phyloP scores from a whole-genome alignment of 23 tunicate species.

The Trididemnum nubilum region DNA sequence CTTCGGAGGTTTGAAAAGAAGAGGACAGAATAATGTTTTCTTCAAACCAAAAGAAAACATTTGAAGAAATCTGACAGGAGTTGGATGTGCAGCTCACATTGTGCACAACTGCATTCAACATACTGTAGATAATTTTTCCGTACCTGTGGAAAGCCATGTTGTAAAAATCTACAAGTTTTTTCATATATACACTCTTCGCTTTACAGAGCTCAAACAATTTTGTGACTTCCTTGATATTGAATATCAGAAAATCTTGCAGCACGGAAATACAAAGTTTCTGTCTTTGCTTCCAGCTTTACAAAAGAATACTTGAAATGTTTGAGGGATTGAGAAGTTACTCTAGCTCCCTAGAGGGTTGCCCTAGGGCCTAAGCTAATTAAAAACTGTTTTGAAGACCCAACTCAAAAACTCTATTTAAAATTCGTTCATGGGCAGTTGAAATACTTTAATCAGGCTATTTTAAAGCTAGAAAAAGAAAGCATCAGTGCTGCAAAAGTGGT shows the following conservation, averaged over 20 bases:
- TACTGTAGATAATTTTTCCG: conserved; percentile 53
- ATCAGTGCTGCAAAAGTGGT: conserved; percentile 48
- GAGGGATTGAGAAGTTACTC: conserved; percentile 48
- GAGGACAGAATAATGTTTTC: conserved; percentile 69
- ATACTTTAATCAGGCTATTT: conserved; percentile 41
- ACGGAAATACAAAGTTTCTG: conserved; percentile 35
- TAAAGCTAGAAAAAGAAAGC: too few relatives aligned
- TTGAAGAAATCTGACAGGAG: conserved; percentile 41
- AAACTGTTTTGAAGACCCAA: conserved; percentile 37
- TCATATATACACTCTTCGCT: conserved; percentile 32
- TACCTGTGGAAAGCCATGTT: conserved; percentile 27
- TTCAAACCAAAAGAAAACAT: conserved; percentile 48
- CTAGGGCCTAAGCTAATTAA: conserved; percentile 47
- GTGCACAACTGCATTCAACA: conserved; percentile 60
- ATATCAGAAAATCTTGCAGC: conserved; percentile 38
- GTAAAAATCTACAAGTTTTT: conserved; percentile 48
- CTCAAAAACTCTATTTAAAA: conserved; percentile 47
- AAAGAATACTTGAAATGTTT: conserved; percentile 54
- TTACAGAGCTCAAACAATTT: conserved; percentile 38
- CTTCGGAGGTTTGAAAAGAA: conserved; percentile 67
- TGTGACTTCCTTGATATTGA: conserved; percentile 39
- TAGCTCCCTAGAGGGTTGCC: conserved; percentile 52
- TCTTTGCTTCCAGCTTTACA: conserved; percentile 57
- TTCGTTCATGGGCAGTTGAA: conserved; percentile 38
- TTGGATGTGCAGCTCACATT: conserved; percentile 68